Evolutionary conservation across 64 coral and sea anemone species (phyloP).

Genomic region (Pachyseris speciosa): DNA sequence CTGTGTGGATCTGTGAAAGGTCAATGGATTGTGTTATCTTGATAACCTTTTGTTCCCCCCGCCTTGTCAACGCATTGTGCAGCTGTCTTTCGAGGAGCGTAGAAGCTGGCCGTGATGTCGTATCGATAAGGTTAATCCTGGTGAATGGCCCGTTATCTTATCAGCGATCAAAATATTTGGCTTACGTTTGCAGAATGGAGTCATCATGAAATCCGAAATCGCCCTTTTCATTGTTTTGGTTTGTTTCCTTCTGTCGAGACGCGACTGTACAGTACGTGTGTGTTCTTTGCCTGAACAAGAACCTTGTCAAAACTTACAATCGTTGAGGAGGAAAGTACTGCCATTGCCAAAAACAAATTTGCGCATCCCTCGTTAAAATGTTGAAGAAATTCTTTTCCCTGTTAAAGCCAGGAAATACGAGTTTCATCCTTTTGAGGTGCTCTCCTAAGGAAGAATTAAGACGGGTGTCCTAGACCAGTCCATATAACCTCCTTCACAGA

Average conservation of each 20-base stretch:
- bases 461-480: no score
- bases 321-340: no score
- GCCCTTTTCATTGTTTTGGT: not conserved
- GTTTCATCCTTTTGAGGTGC: no score
- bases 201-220: not conserved
- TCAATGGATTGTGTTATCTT: not conserved
- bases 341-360: no score
- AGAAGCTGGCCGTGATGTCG: not conserved
- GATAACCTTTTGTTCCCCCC: constrained; percentile 9
- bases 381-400: no score
- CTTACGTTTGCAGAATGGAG: constrained; percentile 8
- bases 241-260: not conserved
- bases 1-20: not conserved
- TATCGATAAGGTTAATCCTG: constrained; percentile 28
- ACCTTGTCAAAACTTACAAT: no score
- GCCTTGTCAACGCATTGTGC: constrained; percentile 20
- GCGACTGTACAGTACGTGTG: not conserved
- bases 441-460: no score
- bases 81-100: not conserved
- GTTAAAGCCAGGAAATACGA: no score
- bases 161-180: constrained; percentile 11
- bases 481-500: no score
- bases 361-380: no score
- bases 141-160: constrained; percentile 40
- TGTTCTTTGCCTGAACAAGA: not conserved